Base-by-base conservation (phyloP, 2,797 vertebrate genomes). In the Oreochromis grahami region DNA sequence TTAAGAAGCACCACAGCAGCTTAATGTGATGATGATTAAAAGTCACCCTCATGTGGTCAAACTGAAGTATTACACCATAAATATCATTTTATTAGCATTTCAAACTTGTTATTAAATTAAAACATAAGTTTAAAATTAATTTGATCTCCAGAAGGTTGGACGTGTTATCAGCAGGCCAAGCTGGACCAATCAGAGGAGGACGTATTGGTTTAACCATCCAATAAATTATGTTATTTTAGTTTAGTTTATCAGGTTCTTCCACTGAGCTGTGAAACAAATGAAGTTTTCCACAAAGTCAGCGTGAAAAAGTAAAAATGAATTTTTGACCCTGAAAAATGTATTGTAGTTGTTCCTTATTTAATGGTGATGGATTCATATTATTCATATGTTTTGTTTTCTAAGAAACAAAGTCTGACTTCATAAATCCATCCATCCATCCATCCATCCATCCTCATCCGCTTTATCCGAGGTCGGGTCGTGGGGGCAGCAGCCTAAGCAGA, bases 321-420 rank as follows among this genome's bases (percentile, higher is more conserved):
- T 11, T 58, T 29, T 58, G 29, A 58, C 3, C 0, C 56, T 19
- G 8, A 58, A 32, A 58, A 19, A 58, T 34, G 26, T 32, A 0
- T 58, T 32, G 55, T 58, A 32, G 56, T 34, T 19, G 3, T 58
- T 58, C 56, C 29, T 34, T 34, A 58, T 19, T 10, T 58, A 32
- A 19, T 34, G 56, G 0, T 32, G 29, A 58, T 32, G 56, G 56
- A 34, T 58, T 58, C 29, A 58, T 19, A 58, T 58, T 58, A 58
- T 58, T 58, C 15, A 3, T 51, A 1, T 10, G 29, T 58, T 58
- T 34, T 34, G 29, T 58, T 38, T 65, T 65, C 34, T 65, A 65
- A 38, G 11, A 38, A 38, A 65, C 17, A 21, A n/a, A 65, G 1
- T 65, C 11, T 21, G 58, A 63, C 34, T 13, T 63, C 58, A 21